These are phyloP conservation scores for Cinclus mexicanus DNA, from an alignment of 2,113 vertebrate genomes.

Conservation along the genomic window DNA sequence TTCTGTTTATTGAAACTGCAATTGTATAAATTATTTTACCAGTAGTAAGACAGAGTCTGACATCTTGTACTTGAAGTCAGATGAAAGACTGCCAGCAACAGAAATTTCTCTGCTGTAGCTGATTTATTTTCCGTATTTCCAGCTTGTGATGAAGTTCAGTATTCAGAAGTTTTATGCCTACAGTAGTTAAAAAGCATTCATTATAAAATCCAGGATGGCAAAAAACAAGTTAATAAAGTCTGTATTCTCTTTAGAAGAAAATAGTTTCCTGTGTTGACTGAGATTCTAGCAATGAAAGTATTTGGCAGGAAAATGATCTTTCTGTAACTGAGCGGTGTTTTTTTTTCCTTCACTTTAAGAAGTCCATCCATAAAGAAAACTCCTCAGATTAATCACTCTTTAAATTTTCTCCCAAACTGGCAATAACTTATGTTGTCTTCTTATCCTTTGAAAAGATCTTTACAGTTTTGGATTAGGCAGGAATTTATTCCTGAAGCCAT, in stretches of 20 bases:
- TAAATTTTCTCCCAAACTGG: not conserved
- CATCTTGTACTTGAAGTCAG: not conserved
- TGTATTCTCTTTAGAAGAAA: not conserved
- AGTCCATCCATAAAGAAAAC: not conserved
- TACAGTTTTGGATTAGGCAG: not conserved
- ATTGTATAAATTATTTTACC: conserved; percentile 2
- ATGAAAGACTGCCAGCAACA: not conserved
- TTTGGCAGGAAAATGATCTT: not conserved
- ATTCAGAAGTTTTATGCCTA: not conserved
- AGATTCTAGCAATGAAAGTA: not conserved
- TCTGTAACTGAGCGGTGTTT: not conserved
- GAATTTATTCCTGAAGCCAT: not conserved
- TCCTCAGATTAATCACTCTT: not conserved
- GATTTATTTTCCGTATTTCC: not conserved
- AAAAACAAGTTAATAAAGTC: not conserved
- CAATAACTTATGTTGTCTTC: not conserved
- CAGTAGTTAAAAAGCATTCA: not conserved
- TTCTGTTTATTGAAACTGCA: not conserved
- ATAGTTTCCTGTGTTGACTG: not conserved
- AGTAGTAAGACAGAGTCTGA: not conserved
- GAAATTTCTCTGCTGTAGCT: not conserved
- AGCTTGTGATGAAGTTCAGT: not conserved
- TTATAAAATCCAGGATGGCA: not conserved
- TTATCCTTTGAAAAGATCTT: not conserved
- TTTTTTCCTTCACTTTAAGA: not conserved